These are phyloP conservation scores for Seriola aureovittata DNA, from an alignment of 2,113 vertebrate genomes.

Conservation along the genomic window DNA sequence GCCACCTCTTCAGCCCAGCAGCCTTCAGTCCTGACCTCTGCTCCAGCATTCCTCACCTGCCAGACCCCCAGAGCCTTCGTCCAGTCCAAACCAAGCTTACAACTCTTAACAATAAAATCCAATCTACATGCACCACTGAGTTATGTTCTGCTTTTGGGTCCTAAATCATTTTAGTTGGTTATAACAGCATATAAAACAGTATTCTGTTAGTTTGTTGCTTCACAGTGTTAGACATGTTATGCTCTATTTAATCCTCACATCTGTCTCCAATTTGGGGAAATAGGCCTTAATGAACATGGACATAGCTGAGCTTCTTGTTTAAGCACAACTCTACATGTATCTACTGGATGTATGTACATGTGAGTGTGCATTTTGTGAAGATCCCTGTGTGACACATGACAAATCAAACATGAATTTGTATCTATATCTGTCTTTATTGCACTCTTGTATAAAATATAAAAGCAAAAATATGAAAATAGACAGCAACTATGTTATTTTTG, in stretches of 20 bases:
- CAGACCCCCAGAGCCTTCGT: no score
- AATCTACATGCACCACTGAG: no score
- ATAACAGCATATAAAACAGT: constrained; percentile 39
- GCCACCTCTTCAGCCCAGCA: no score
- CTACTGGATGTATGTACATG: background rate
- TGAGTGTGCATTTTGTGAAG: background rate
- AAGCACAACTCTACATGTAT: constrained; percentile 6
- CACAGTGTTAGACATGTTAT: constrained; percentile 62
- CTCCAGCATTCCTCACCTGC: no score
- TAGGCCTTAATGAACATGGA: background rate
- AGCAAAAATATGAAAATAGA: background rate
- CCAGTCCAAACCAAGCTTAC: no score
- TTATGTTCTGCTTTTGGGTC: no score
- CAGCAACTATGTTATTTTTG: background rate
- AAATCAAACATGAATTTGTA: background rate
- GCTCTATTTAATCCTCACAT: constrained; percentile 71
- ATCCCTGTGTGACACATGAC: background rate
- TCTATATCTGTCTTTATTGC: no score
- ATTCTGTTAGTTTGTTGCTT: constrained; percentile 58
- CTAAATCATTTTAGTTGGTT: no score
- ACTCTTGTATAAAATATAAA: background rate
- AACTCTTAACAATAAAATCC: no score
- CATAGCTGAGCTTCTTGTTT: constrained; percentile 11
- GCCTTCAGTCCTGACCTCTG: no score
- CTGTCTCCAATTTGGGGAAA: constrained; percentile 67